phyloP scores from a whole-genome alignment of 1,140 invertebrate genomes.

The Lepidostoma basale region DNA sequence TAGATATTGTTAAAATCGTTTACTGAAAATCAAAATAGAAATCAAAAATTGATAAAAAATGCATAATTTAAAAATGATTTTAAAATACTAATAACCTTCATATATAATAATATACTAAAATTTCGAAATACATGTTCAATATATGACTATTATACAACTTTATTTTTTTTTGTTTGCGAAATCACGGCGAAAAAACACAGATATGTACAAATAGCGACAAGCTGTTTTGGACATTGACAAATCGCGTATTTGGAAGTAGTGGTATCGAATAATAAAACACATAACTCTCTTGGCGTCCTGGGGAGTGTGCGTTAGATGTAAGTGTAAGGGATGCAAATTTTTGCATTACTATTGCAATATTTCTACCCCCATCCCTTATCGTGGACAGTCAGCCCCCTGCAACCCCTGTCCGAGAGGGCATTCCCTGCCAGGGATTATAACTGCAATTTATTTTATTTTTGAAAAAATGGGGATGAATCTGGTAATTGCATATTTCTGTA shows the following conservation, averaged over 20 bases:
- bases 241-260: slow-evolving; percentile 1
- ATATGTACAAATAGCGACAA: neutral
- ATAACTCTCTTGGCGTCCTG: slow-evolving; percentile 7
- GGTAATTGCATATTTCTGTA: too few relatives aligned
- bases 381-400: slow-evolving; percentile 31
- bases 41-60: too few relatives aligned
- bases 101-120: too few relatives aligned
- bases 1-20: too few relatives aligned
- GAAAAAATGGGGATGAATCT: too few relatives aligned
- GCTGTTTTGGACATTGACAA: slow-evolving; percentile 20
- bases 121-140: too few relatives aligned
- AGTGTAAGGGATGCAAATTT: slow-evolving; percentile 42
- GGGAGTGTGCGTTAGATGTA: neutral
- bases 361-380: slow-evolving; percentile 36
- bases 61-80: too few relatives aligned
- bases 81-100: too few relatives aligned
- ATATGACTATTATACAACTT: too few relatives aligned
- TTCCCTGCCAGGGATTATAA: neutral
- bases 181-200: neutral
- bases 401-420: slow-evolving; percentile 3
- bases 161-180: too few relatives aligned
- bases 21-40: too few relatives aligned
- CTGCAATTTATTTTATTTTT: neutral
- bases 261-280: slow-evolving; percentile 26
- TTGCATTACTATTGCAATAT: slow-evolving; percentile 40